Conservation (phyloP, 1,140 invertebrate species). For the Drosophila trapezifrons region DNA sequence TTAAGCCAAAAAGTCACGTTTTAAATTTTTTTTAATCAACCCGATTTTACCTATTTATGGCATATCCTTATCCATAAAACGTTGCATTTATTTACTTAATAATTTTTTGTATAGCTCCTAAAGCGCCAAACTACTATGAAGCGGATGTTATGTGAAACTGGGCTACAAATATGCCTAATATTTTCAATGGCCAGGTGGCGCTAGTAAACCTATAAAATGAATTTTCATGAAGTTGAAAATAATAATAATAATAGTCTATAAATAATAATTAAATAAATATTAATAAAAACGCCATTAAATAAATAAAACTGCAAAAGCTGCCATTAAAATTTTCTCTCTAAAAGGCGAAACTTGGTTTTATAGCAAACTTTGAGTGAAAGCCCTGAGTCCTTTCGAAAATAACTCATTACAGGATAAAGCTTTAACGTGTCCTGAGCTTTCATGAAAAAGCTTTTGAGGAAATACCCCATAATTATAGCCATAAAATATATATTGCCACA, state of each 20-base stretch:
- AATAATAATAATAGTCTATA: neutral
- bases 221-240: neutral
- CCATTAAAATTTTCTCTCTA: neutral
- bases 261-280: neutral
- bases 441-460: neutral
- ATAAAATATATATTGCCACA: no score
- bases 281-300: accelerated
- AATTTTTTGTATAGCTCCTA: neutral
- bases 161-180: neutral
- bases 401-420: neutral
- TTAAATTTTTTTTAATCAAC: no score
- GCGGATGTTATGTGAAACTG: neutral
- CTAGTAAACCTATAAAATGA: neutral
- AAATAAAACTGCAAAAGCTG: neutral
- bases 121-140: neutral
- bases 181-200: neutral
- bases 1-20: no score
- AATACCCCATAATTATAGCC: no score
- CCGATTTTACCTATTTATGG: no score
- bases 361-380: conserved; percentile 10
- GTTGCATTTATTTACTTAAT: neutral
- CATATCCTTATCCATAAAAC: neutral
- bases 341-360: conserved; percentile 13
- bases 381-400: neutral
- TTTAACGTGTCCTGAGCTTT: conserved; percentile 1